A percentile compares a stretch with the other conserved stretches of the same genome.
These are phyloP conservation scores for Manis pentadactyla DNA, from an alignment of 2,797 vertebrate species.

Conservation along the genomic window DNA sequence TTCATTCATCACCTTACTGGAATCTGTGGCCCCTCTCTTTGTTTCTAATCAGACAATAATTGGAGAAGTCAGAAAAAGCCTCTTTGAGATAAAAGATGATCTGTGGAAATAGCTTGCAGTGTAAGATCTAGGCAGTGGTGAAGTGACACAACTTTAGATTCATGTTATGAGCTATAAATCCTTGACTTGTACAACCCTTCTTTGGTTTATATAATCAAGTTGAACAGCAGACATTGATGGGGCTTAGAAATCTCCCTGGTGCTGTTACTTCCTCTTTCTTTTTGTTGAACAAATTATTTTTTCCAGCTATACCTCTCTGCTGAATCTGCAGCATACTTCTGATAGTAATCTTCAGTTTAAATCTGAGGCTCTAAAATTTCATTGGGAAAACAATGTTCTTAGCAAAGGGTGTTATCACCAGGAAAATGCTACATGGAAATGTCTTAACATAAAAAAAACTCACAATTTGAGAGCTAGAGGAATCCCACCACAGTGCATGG, in stretches of 20 bases:
- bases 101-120: background rate
- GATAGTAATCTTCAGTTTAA: constrained; percentile 69
- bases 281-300: constrained; percentile 62
- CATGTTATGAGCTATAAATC: background rate
- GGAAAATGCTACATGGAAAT: constrained; percentile 50
- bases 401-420: constrained; percentile 28
- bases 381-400: constrained; percentile 62
- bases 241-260: background rate
- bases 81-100: background rate
- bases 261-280: constrained; percentile 52
- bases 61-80: background rate
- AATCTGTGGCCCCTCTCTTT: background rate
- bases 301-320: constrained; percentile 43
- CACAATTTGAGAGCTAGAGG: constrained; percentile 5
- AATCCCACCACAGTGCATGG: background rate
- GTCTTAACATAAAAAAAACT: constrained; percentile 59
- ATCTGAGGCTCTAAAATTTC: constrained; percentile 66
- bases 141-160: background rate
- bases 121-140: background rate
- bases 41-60: background rate
- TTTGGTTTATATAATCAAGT: background rate
- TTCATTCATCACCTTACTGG: background rate
- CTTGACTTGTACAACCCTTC: background rate
- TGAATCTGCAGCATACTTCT: constrained; percentile 66
- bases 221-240: background rate